These are phyloP conservation scores for Cryptophagus acutangulus DNA, from an alignment of 2,888 invertebrate genomes.

Conservation along the genomic window DNA sequence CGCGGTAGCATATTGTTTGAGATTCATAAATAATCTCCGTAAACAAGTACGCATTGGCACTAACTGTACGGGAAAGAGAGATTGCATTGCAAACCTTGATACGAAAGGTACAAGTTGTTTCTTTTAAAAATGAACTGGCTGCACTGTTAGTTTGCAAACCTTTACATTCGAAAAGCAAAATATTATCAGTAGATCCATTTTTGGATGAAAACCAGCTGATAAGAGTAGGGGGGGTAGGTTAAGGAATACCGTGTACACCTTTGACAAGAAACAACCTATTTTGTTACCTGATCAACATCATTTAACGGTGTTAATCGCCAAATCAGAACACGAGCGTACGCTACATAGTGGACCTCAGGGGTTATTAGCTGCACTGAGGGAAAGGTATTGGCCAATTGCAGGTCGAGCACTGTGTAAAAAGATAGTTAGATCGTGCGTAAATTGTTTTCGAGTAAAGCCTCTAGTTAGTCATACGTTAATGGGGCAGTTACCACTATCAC, in stretches of 20 bases:
- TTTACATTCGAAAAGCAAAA: too few species aligned
- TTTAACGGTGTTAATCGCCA: neutral
- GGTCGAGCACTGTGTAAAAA: neutral
- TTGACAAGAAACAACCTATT: conserved; percentile 9
- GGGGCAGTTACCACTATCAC: conserved; percentile 10
- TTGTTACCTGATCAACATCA: conserved; percentile 7
- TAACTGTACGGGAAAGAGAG: too few species aligned
- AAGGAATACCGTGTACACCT: neutral
- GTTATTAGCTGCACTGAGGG: conserved; percentile 2
- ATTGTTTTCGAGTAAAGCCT: conserved; percentile 8
- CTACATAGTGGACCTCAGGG: conserved; percentile 9
- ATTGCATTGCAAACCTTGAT: too few species aligned
- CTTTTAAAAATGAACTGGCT: too few species aligned
- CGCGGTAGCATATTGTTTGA: too few species aligned
- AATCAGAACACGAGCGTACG: neutral
- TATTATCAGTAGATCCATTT: too few species aligned
- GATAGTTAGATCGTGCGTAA: conserved; percentile 4
- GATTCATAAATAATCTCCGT: too few species aligned
- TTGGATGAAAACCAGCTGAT: too few species aligned
- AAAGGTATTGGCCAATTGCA: conserved; percentile 7
- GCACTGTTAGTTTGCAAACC: too few species aligned
- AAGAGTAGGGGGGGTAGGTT: conserved; percentile 11
- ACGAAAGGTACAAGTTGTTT: too few species aligned
- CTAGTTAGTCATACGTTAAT: neutral
- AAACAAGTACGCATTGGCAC: too few species aligned